Evolutionary conservation across 2,888 invertebrate species (phyloP).

Genomic region (Coecobrya sp.): DNA sequence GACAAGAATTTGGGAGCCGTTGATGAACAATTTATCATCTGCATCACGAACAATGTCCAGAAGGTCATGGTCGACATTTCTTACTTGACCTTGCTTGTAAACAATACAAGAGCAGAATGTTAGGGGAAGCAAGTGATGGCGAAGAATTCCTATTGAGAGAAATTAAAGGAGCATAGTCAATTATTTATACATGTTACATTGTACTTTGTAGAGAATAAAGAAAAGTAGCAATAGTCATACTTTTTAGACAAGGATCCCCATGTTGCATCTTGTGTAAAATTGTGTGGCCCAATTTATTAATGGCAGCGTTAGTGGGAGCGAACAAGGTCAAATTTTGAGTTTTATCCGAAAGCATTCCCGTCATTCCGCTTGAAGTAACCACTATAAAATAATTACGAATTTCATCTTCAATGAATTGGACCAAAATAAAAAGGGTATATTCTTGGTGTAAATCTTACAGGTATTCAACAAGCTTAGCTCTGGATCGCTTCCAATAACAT

Average conservation of each 20-base stretch:
- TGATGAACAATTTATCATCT: slow-evolving; percentile 89
- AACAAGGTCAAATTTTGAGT: slow-evolving; percentile 89
- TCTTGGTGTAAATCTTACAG: neutral
- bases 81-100: slow-evolving; percentile 89
- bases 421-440: neutral
- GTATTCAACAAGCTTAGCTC: slow-evolving; percentile 90
- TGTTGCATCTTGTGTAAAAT: slow-evolving; percentile 89
- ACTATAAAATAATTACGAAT: slow-evolving; percentile 87
- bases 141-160: slow-evolving; percentile 89
- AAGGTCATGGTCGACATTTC: slow-evolving; percentile 89
- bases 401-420: neutral
- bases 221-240: slow-evolving; percentile 88
- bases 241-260: slow-evolving; percentile 90
- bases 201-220: neutral
- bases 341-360: slow-evolving; percentile 89
- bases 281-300: slow-evolving; percentile 89
- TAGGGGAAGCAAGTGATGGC: slow-evolving; percentile 91
- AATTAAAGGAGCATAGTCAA: slow-evolving; percentile 51
- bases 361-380: slow-evolving; percentile 90
- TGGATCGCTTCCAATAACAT: slow-evolving; percentile 90
- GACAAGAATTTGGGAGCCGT: slow-evolving; percentile 89
- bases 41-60: slow-evolving; percentile 89
- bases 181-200: too few relatives aligned
- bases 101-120: slow-evolving; percentile 91
- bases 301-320: slow-evolving; percentile 91